Base-by-base conservation (phyloP, 2,888 invertebrate species). In the Orthosia gothica region DNA sequence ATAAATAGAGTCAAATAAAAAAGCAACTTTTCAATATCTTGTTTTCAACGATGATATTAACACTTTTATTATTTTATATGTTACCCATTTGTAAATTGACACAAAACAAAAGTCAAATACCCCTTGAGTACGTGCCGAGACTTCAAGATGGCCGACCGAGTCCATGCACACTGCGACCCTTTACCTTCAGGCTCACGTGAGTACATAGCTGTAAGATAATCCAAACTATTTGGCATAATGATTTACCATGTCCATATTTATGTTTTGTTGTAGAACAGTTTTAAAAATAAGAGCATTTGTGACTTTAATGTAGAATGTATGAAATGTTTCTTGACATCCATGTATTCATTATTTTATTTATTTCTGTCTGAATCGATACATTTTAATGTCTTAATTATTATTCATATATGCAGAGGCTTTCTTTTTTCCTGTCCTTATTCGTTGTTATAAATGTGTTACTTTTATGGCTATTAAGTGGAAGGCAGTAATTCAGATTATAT, bases 71-170 rank as follows among this genome's bases (percentile, higher is more conserved):
- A 96, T 96, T 96, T 96, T 96, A 95, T 96, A 96, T 96, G 96
- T 96, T 95, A 96, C 95, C 96, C 96, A 95, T 96, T 96, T 96
- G 94, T 96, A 96, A 96, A 96, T 96, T 96, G 96, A 96, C 96
- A 96, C 95, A 96, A 96, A 94, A 96, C 95, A 94, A 96, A 96
- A 96, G 96, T 96, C 96, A 96, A 96, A 96, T 93, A 91, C 93
- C 92, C 91, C 92, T 91, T 91, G 92, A 88, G 91, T 90, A 85
- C 91, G 91, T 89, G 92, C 91, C 86, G 94, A 91, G 94, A 92
- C 92, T 88, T 87, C 89, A 89, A 88, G 92, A 88, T 91, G 94
- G 90, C 87, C 91, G 88, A 88, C 90, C 79, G 87, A 81, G 86
- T 86, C 90, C 85, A 79, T 87, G 88, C 89, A 86, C 89, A 89